Evolutionary conservation across 2,113 vertebrate species (phyloP).

Genomic region (Lepisosteus osseus): DNA sequence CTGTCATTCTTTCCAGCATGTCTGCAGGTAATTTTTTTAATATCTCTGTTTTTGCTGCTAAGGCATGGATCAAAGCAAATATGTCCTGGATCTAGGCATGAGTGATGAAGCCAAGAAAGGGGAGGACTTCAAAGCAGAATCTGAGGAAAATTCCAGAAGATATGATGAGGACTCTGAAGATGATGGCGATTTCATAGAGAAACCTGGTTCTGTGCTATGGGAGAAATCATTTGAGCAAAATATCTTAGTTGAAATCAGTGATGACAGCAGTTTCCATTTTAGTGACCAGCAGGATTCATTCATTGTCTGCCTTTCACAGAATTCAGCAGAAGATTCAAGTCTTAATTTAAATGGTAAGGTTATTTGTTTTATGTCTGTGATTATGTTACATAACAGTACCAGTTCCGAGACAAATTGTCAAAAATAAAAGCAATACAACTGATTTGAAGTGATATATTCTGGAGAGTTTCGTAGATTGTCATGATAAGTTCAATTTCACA

Average conservation of each 20-base stretch:
- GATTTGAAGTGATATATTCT: no score
- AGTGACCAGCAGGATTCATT: constrained; percentile 61
- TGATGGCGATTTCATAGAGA: constrained; percentile 24
- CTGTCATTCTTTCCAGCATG: no score
- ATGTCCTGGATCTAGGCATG: constrained; percentile 16
- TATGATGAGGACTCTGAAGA: constrained; percentile 41
- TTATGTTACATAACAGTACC: neutral
- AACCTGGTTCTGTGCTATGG: constrained; percentile 49
- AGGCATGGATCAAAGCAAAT: constrained; percentile 37
- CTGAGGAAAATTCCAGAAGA: constrained; percentile 36
- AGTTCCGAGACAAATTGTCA: no score
- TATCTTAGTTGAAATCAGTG: constrained; percentile 63
- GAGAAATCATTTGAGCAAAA: constrained; percentile 62
- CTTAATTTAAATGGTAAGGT: constrained; percentile 53
- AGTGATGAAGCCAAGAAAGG: constrained; percentile 5
- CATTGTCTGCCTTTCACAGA: constrained; percentile 46
- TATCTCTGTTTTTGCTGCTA: constrained; percentile 44
- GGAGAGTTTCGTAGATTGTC: no score
- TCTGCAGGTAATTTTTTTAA: no score
- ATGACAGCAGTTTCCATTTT: constrained; percentile 65
- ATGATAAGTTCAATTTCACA: no score
- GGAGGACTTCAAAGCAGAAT: neutral
- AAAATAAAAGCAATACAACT: no score
- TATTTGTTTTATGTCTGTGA: neutral
- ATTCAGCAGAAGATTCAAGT: constrained; percentile 51